Evolutionary conservation across 2,888 invertebrate genomes (phyloP), one percentile per base, ranked within the genome.

Genomic region (Pherbina coryleti): DNA sequence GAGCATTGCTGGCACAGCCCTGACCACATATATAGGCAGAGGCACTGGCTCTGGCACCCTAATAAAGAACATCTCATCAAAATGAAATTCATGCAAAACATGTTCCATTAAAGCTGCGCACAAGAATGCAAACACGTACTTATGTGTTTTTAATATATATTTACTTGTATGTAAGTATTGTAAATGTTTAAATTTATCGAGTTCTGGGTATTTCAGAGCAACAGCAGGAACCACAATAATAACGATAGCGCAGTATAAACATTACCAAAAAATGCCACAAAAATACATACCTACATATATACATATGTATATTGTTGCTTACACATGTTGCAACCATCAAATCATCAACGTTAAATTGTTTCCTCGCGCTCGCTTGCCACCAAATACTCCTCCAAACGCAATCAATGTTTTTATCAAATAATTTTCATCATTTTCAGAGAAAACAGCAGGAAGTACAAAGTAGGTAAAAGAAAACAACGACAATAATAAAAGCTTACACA

Each of bases 351-450:
- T 69, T 49, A 44, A 22, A 11, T 66, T 66, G 37, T 66, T n/a
- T 17, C n/a, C n/a, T 37, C 5, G n/a, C 66, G 5, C 14, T 5
- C 17, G 34, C 34, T 28, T 62, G 28, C 28, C n/a, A 25, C 14
- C 55, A 19, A 22, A 19, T 5, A 31, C 62, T 31, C 1, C 49
- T 44, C 49, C 69, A 69, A 69, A 49, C 69, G 69, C 69, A 69
- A 69, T 69, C 69, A 69, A 69, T 69, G 19, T 69, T 49, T 22
- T 49, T 22, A 49, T 49, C 9, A 69, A 69, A 69, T 66, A 44
- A 69, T 69, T 69, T 69, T 69, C 69, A 49, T 37, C 34, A 67
- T 44, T 67, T 67, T 64, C 22, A 25, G 25, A 11, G 60, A 28
- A 57, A 57, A 28, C 60, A 60, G 28, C 28, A 28, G 17, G 14